These are phyloP conservation scores for Cladopsammia gracilis DNA, from an alignment of 64 coral and sea anemone genomes.

Conservation along the genomic window DNA sequence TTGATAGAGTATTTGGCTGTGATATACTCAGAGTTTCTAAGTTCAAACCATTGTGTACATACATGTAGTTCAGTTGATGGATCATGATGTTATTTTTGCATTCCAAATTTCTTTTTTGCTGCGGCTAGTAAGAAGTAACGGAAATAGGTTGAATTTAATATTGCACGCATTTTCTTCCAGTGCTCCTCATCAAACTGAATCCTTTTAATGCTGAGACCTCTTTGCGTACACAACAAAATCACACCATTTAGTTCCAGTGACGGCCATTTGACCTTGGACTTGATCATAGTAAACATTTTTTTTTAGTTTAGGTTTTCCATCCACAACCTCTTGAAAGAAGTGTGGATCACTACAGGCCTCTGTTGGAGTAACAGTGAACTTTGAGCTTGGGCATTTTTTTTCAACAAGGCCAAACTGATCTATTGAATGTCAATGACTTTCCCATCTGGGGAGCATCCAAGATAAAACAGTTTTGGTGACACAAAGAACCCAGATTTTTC, in stretches of 20 bases:
- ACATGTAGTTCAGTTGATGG: too few species aligned
- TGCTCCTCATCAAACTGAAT: not conserved
- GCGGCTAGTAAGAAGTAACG: too few species aligned
- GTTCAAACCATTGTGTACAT: too few species aligned
- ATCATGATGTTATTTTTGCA: too few species aligned
- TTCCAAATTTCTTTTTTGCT: too few species aligned
- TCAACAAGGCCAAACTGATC: too few species aligned
- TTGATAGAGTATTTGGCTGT: too few species aligned
- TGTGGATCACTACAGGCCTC: too few species aligned
- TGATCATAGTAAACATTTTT: slow-evolving; percentile 14
- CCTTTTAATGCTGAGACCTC: slow-evolving; percentile 21
- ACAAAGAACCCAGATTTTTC: slow-evolving; percentile 49
- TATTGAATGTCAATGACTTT: slow-evolving; percentile 42
- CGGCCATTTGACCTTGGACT: slow-evolving; percentile 4
- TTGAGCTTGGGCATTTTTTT: not conserved
- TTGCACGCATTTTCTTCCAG: not conserved
- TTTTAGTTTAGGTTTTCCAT: slow-evolving; percentile 13
- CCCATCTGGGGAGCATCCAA: slow-evolving; percentile 65
- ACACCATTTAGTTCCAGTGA: too few species aligned
- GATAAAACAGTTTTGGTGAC: slow-evolving; percentile 9
- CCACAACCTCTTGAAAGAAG: not conserved
- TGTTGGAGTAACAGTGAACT: not conserved
- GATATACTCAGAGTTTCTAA: too few species aligned
- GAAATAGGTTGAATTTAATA: too few species aligned
- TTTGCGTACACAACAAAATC: slow-evolving; percentile 25